Evolutionary conservation across 2,113 vertebrate genomes (phyloP).

Genomic region (Calidris pugnax): DNA sequence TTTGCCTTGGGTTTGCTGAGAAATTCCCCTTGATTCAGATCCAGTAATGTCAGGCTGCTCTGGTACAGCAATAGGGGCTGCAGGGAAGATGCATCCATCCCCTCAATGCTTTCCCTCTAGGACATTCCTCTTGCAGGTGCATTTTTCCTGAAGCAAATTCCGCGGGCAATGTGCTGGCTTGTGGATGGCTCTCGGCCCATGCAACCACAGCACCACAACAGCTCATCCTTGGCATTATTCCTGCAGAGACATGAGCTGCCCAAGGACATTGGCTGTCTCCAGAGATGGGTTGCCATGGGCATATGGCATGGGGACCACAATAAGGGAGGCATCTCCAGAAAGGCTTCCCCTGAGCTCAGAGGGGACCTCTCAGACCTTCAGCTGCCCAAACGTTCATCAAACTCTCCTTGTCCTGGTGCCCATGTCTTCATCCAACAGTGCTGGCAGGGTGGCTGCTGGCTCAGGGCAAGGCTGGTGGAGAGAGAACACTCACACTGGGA

Average conservation of each 20-base stretch:
- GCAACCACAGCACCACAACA: fast-evolving
- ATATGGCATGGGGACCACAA: neutral
- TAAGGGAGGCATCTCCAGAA: neutral
- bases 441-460: neutral
- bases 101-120: neutral
- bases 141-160: neutral
- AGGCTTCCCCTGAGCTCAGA: neutral
- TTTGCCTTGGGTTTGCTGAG: neutral
- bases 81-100: neutral
- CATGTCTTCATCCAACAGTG: neutral
- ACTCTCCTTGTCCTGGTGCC: neutral
- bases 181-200: neutral
- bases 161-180: neutral
- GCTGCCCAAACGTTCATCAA: neutral
- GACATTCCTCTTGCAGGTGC: neutral
- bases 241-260: neutral
- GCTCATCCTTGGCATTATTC: neutral
- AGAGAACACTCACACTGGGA: neutral
- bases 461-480: neutral
- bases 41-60: neutral
- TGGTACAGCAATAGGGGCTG: neutral
- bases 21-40: neutral
- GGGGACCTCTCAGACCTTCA: neutral
- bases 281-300: neutral
- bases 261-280: neutral